phyloP scores from a whole-genome alignment of 2,797 vertebrate genomes.

The Chloroceryle amazona region DNA sequence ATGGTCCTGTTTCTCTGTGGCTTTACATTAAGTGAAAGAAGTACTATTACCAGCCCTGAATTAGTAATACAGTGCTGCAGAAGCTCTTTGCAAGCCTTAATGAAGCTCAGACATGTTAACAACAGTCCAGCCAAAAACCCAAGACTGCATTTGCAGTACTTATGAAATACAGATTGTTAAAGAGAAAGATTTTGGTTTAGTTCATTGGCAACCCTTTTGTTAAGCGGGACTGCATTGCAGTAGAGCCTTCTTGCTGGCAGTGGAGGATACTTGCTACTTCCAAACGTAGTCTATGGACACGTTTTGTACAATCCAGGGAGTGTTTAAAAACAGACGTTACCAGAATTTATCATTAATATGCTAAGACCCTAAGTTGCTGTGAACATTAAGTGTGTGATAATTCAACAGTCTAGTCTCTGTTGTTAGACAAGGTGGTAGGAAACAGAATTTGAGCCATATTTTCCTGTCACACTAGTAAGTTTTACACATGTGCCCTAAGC shows the following conservation, averaged over 20 bases:
- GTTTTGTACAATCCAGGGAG: background rate
- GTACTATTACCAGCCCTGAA: background rate
- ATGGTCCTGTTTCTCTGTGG: background rate
- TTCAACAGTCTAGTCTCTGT: background rate
- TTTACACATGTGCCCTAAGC: background rate
- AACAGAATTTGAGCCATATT: background rate
- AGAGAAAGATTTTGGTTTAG: background rate
- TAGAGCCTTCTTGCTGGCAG: background rate
- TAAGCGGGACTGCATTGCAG: background rate
- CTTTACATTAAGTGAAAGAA: background rate
- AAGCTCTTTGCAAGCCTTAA: background rate
- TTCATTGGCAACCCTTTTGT: background rate
- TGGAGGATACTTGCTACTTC: background rate
- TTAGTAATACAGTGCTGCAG: background rate
- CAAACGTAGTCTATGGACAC: rapidly evolving
- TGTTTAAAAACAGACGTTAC: background rate
- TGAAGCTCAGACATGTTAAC: background rate
- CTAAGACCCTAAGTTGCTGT: background rate
- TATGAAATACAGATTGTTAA: background rate
- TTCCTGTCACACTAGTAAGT: background rate
- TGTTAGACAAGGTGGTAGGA: background rate
- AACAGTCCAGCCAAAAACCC: background rate
- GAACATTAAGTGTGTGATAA: background rate
- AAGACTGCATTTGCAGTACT: background rate
- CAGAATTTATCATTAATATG: background rate